Percentiles rank a stretch among this genome's conserved stretches.
Evolutionary conservation across 2,113 vertebrate genomes (phyloP).

Genomic region (Scophthalmus maximus): DNA sequence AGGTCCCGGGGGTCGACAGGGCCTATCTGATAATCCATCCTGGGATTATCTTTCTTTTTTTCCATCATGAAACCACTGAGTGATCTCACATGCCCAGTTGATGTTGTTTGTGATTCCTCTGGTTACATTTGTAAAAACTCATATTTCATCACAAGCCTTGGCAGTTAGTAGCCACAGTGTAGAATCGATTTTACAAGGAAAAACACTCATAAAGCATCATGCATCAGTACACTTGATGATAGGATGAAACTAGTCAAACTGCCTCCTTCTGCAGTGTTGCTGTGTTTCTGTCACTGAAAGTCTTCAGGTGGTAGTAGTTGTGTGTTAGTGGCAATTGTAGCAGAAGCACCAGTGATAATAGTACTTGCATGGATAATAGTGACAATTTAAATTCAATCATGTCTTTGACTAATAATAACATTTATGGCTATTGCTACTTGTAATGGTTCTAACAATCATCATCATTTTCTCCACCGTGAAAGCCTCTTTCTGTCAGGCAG

Average conservation of each 20-base stretch:
- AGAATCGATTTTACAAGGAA: not conserved
- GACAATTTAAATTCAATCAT: constrained; percentile 36
- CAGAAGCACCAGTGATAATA: not conserved
- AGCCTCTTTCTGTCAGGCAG: constrained; percentile 48
- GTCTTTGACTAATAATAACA: constrained; percentile 40
- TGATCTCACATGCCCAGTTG: not conserved
- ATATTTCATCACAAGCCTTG: no score
- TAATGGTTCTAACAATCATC: constrained; percentile 46
- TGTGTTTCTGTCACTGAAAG: not conserved
- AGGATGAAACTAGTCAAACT: no score
- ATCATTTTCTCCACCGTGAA: constrained; percentile 54
- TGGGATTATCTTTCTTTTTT: not conserved
- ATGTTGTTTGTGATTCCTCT: no score
- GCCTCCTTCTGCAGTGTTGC: not conserved
- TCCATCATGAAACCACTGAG: not conserved
- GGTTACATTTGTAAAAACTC: no score
- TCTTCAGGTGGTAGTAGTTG: not conserved
- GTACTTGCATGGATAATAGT: constrained; percentile 20
- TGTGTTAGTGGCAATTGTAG: no score
- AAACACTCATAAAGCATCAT: not conserved
- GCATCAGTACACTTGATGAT: not conserved
- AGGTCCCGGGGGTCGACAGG: not conserved
- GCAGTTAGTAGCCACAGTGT: no score
- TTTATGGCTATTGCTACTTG: constrained; percentile 16
- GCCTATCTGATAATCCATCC: not conserved